Percentiles rank a stretch among this genome's conserved stretches.
phyloP scores from a whole-genome alignment of 2,888 invertebrate genomes.

The Eupithecia vulgata region DNA sequence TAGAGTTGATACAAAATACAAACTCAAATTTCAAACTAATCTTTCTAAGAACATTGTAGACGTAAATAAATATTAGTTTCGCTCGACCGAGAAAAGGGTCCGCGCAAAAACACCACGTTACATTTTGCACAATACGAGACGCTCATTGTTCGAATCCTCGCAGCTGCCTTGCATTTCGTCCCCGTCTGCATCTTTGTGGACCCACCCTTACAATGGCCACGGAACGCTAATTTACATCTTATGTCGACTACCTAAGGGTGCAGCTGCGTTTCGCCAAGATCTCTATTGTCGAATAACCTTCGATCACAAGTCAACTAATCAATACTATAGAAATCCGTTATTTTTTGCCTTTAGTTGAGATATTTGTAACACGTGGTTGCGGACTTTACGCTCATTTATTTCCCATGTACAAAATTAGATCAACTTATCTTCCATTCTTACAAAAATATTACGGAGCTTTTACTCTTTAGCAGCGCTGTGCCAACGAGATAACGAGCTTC shows the following conservation, averaged over 20 bases:
- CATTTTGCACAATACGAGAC: constrained; percentile 78
- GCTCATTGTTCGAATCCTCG: constrained; percentile 76
- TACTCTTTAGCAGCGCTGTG: neutral
- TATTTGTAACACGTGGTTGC: constrained; percentile 24
- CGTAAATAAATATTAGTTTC: constrained; percentile 46
- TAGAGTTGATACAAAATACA: neutral
- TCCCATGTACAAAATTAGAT: neutral
- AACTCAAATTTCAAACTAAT: neutral
- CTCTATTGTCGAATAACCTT: constrained; percentile 61
- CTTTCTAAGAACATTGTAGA: neutral
- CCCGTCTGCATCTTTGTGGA: constrained; percentile 81
- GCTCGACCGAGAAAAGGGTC: constrained; percentile 54
- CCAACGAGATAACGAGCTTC: neutral
- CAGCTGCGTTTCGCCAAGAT: constrained; percentile 76
- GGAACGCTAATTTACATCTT: constrained; percentile 83
- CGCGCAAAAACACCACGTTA: constrained; percentile 68
- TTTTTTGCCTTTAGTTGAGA: constrained; percentile 48
- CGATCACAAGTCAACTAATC: constrained; percentile 63
- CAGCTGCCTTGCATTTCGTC: constrained; percentile 82
- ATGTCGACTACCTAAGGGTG: constrained; percentile 78
- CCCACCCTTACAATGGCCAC: constrained; percentile 66
- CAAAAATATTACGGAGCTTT: neutral
- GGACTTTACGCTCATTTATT: constrained; percentile 1
- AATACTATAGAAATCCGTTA: constrained; percentile 55
- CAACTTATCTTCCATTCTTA: neutral